phyloP scores from a whole-genome alignment of 2,113 vertebrate genomes.

The Scophthalmus maximus region DNA sequence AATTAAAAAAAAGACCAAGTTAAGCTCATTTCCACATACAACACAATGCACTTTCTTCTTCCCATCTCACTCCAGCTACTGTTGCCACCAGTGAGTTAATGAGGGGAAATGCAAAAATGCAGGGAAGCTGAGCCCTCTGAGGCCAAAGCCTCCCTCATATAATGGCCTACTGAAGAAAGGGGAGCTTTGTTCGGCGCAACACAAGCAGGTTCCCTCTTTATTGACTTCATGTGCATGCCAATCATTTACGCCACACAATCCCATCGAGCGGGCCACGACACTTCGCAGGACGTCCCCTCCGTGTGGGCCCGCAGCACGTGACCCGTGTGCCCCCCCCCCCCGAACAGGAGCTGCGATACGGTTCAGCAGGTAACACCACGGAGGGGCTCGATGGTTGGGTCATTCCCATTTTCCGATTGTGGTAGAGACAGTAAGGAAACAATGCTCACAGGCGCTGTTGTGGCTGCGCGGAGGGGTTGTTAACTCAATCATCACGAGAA shows the following conservation, averaged over 20 bases:
- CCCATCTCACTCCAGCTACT: conserved; percentile 44
- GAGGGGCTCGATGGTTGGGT: not conserved
- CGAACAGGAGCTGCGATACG: not conserved
- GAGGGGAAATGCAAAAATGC: conserved; percentile 75
- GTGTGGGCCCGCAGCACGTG: conserved; percentile 50
- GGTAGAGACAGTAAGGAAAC: not conserved
- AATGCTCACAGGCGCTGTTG: not conserved
- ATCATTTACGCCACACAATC: conserved; percentile 70
- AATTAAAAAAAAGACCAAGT: conserved; percentile 32
- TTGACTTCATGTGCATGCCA: conserved; percentile 77
- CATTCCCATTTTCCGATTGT: conserved; percentile 12
- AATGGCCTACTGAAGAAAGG: conserved; percentile 73
- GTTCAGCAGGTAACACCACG: conserved; percentile 31
- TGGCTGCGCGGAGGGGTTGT: not conserved
- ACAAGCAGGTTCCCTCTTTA: conserved; percentile 81
- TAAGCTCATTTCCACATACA: conserved; percentile 41
- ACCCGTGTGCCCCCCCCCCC: conserved; percentile 1
- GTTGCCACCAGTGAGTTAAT: conserved; percentile 70
- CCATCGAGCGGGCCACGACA: conserved; percentile 44
- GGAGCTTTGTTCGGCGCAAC: conserved; percentile 75
- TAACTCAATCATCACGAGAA: not conserved
- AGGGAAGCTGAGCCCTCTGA: conserved; percentile 70
- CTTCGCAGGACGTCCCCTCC: conserved; percentile 40
- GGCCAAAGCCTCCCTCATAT: conserved; percentile 75
- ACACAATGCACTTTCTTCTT: conserved; percentile 55